phyloP scores from a whole-genome alignment of 1,140 invertebrate genomes.

The Belonocnema kinseyi region DNA sequence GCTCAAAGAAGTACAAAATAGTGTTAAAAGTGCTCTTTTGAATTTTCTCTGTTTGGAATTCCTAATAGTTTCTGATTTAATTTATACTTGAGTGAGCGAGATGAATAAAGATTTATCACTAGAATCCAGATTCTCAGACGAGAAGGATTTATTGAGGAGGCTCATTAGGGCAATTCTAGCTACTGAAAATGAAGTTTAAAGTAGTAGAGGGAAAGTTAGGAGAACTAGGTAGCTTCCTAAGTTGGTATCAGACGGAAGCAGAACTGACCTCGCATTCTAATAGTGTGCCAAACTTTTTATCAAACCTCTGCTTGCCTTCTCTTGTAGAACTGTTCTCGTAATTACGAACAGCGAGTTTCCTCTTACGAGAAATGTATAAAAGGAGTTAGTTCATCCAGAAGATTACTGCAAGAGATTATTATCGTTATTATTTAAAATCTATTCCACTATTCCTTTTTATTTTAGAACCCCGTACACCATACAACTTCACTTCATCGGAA shows the following conservation, averaged over 20 bases:
- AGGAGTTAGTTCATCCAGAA: background rate
- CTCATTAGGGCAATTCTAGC: background rate
- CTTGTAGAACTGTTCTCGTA: background rate
- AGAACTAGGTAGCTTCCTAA: background rate
- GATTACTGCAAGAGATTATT: background rate
- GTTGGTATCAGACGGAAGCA: conserved; percentile 8
- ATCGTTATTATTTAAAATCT: background rate
- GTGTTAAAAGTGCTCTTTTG: no score
- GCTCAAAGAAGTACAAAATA: no score
- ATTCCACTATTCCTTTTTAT: no score
- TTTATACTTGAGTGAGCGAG: no score
- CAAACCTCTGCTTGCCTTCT: background rate
- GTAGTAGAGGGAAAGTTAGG: background rate
- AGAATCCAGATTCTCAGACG: background rate
- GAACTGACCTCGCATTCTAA: background rate
- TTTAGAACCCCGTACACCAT: no score
- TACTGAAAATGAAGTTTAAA: background rate
- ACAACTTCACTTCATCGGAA: no score
- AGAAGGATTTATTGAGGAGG: background rate
- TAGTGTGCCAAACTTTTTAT: conserved; percentile 6
- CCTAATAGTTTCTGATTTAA: no score
- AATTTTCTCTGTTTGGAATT: no score
- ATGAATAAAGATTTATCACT: background rate
- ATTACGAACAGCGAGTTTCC: background rate
- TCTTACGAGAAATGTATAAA: background rate